These are phyloP conservation scores for Hemitrygon akajei DNA, from an alignment of 2,797 vertebrate species.

Conservation along the genomic window DNA sequence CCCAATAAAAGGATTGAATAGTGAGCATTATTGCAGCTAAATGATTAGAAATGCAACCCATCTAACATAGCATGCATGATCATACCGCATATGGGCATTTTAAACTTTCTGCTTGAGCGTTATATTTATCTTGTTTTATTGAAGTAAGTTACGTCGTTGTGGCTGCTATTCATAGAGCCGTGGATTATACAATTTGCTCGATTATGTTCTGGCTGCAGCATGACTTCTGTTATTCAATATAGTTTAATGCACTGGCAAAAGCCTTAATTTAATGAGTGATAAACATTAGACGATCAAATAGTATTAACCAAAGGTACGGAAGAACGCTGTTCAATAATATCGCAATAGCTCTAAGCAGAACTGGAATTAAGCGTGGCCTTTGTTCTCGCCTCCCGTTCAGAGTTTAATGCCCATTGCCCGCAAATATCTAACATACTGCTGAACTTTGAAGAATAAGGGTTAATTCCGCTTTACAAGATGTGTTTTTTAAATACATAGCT, in stretches of 20 bases:
- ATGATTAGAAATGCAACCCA: background rate
- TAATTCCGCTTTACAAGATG: background rate
- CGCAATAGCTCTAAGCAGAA: background rate
- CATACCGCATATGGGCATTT: background rate
- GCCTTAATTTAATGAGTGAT: background rate
- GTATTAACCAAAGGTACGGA: background rate
- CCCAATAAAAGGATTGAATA: too few relatives aligned
- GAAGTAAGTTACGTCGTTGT: background rate
- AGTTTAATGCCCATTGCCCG: background rate
- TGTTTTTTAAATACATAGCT: too few relatives aligned
- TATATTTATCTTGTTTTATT: background rate
- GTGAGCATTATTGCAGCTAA: background rate
- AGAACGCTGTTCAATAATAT: background rate
- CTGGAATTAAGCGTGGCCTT: constrained; percentile 17
- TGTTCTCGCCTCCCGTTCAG: constrained; percentile 24
- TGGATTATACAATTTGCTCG: too few relatives aligned
- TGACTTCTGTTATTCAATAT: background rate
- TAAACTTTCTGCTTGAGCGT: background rate
- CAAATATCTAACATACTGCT: background rate
- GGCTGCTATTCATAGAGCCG: background rate
- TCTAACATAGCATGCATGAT: too few relatives aligned
- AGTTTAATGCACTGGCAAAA: background rate
- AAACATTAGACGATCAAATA: background rate
- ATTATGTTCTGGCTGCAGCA: background rate
- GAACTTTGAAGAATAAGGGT: background rate